These are phyloP conservation scores for Dascillus cervinus DNA, from an alignment of 2,888 invertebrate species.

Conservation along the genomic window DNA sequence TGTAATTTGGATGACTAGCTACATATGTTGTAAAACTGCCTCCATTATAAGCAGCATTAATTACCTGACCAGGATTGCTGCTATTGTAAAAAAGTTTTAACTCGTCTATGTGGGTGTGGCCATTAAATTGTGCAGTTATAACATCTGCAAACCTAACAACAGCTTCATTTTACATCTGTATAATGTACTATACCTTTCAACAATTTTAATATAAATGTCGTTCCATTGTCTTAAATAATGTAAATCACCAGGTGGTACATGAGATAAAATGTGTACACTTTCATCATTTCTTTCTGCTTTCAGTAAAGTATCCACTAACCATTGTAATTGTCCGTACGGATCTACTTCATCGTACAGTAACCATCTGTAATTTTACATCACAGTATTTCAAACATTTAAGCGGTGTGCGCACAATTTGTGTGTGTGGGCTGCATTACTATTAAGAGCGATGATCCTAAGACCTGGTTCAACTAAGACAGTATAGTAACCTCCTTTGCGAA, in stretches of 20 bases:
- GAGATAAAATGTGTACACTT: conserved; percentile 41
- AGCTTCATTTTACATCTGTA: no score
- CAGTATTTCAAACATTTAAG: no score
- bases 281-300: conserved; percentile 67
- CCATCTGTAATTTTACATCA: conserved; percentile 26
- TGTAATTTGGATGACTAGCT: conserved; percentile 55
- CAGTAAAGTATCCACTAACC: conserved; percentile 67
- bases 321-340: conserved; percentile 68
- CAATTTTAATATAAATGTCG: conserved; percentile 51
- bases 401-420: conserved; percentile 57
- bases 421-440: conserved; percentile 67
- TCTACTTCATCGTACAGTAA: conserved; percentile 47
- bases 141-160: conserved; percentile 67
- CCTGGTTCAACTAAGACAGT: conserved; percentile 56
- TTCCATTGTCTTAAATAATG: conserved; percentile 64
- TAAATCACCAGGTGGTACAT: conserved; percentile 37
- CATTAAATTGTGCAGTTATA: conserved; percentile 75
- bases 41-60: conserved; percentile 68
- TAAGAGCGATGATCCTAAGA: conserved; percentile 63
- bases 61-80: conserved; percentile 48
- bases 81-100: conserved; percentile 62
- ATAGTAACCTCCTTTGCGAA: conserved; percentile 66
- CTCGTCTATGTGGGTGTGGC: conserved; percentile 74
- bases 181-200: conserved; percentile 19
- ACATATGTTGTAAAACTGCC: conserved; percentile 31